Evolutionary conservation across 2,888 invertebrate species (phyloP).

Genomic region (Cataglyphis rosenhaueri): DNA sequence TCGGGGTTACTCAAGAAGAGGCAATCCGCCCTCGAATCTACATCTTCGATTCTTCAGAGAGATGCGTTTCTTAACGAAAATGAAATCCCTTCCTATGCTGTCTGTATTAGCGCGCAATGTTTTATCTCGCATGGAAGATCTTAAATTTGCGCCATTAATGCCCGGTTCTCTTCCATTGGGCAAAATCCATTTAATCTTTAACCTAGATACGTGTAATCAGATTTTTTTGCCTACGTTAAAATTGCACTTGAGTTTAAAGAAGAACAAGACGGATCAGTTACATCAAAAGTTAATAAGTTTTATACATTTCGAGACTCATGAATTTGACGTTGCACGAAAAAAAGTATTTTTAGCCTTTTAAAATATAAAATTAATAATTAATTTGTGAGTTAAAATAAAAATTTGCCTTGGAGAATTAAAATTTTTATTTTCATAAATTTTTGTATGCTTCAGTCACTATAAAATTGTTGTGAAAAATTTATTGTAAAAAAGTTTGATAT

Average conservation of each 20-base stretch:
- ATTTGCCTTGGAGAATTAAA: too few relatives aligned
- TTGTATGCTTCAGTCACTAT: too few relatives aligned
- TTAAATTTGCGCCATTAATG: not conserved
- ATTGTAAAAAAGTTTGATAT: too few relatives aligned
- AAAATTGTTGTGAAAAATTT: too few relatives aligned
- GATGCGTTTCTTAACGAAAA: constrained; percentile 12
- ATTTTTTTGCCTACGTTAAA: not conserved
- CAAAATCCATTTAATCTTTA: constrained; percentile 11
- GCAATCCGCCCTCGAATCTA: constrained; percentile 58
- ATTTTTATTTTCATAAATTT: too few relatives aligned
- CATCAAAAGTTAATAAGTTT: too few relatives aligned
- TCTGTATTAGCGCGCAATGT: not conserved
- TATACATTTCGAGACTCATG: too few relatives aligned
- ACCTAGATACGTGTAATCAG: constrained; percentile 8
- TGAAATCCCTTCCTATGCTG: constrained; percentile 37
- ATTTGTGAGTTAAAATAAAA: too few relatives aligned
- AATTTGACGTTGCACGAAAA: too few relatives aligned
- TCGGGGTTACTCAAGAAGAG: constrained; percentile 69
- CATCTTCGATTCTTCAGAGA: constrained; percentile 32
- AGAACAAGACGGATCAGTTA: too few relatives aligned
- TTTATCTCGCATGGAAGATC: constrained; percentile 32
- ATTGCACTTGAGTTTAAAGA: not conserved
- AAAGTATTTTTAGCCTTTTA: too few relatives aligned
- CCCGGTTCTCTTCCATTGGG: constrained; percentile 10
- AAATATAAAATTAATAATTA: too few relatives aligned